These are phyloP conservation scores for Oxygymnocypris stewartii DNA, from an alignment of 2,113 vertebrate species.

Conservation along the genomic window DNA sequence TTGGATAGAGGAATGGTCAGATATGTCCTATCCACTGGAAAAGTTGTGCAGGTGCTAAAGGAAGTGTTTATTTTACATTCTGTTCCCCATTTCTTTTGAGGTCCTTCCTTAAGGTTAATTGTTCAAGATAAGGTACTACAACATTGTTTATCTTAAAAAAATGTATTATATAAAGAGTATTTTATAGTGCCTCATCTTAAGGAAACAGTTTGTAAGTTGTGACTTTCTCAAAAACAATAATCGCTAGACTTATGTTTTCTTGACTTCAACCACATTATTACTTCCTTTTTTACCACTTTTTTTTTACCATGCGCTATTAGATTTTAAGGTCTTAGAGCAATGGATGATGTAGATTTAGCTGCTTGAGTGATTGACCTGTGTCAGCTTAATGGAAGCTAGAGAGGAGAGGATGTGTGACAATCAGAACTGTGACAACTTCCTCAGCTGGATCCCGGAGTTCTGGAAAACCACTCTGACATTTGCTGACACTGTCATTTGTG, in stretches of 20 bases:
- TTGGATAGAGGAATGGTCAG: constrained; percentile 9
- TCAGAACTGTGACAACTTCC: constrained; percentile 39
- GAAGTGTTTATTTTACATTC: neutral
- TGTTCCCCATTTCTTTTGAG: neutral
- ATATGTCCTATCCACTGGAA: neutral
- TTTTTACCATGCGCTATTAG: neutral
- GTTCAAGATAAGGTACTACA: neutral
- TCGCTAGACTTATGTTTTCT: neutral
- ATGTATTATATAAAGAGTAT: neutral
- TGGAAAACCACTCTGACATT: constrained; percentile 74
- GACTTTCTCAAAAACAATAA: neutral
- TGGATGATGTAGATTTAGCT: constrained; percentile 29
- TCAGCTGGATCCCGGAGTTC: neutral
- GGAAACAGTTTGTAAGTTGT: neutral
- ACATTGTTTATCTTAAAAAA: neutral
- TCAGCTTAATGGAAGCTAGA: constrained; percentile 38
- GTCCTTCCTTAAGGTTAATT: neutral
- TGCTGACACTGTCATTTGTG: constrained; percentile 86
- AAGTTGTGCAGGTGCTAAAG: neutral
- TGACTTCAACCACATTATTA: neutral
- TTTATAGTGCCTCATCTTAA: neutral
- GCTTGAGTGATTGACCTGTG: constrained; percentile 3
- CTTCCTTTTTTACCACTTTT: neutral
- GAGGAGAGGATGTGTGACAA: constrained; percentile 5
- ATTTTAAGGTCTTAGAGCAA: constrained; percentile 17